A percentile compares a stretch with the other conserved stretches of the same genome.
Conservation (phyloP, 2,888 invertebrate species). For the Clunio marinus region DNA sequence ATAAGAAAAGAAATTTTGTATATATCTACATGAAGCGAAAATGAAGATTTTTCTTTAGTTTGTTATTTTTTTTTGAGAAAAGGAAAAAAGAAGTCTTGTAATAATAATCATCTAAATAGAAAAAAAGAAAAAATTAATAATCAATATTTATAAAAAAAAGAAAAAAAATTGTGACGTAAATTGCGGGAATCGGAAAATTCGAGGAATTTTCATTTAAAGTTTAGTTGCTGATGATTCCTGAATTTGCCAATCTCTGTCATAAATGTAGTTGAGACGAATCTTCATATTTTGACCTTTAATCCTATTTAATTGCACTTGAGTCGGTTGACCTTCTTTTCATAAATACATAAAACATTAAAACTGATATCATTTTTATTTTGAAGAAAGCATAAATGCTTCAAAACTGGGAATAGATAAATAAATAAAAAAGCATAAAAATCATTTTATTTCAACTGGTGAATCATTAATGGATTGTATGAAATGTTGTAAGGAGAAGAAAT, state of each 20-base stretch:
- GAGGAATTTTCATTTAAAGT: not conserved
- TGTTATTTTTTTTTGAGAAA: not conserved
- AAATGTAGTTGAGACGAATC: too few species aligned
- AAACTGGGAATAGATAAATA: too few species aligned
- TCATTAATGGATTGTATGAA: not conserved
- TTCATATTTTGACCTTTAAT: too few species aligned
- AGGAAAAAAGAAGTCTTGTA: not conserved
- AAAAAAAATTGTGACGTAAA: not conserved
- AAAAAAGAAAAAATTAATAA: not conserved
- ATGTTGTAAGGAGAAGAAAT: slow-evolving; percentile 2
- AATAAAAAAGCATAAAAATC: not conserved
- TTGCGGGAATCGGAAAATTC: not conserved
- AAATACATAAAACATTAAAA: too few species aligned
- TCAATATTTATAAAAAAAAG: not conserved
- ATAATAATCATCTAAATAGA: too few species aligned
- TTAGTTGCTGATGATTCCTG: too few species aligned
- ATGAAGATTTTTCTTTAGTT: too few species aligned
- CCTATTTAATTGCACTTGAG: too few species aligned
- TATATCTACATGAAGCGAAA: not conserved
- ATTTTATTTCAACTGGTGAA: not conserved
- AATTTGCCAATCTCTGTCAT: too few species aligned
- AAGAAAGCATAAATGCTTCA: too few species aligned
- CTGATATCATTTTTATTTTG: too few species aligned
- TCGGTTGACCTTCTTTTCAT: too few species aligned
- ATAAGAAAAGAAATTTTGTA: not conserved